Percentiles rank a stretch among this genome's conserved stretches.
phyloP scores from a whole-genome alignment of 2,797 vertebrate species.

The Gallinago solitaria region DNA sequence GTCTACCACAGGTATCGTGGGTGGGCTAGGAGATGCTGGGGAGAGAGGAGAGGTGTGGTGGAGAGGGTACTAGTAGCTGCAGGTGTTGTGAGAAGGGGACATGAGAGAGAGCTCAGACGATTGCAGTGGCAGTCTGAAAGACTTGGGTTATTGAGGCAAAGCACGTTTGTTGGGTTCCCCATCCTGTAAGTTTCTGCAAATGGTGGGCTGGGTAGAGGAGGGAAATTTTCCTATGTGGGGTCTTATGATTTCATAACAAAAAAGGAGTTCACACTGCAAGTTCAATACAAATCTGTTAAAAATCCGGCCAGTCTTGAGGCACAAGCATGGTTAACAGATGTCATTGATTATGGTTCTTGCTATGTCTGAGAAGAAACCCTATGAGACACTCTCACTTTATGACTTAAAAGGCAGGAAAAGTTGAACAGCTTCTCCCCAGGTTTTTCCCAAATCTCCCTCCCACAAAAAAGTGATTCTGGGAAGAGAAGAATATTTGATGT shows the following conservation, averaged over 20 bases:
- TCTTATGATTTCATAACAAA: not conserved
- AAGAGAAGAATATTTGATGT: not conserved
- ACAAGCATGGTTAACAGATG: not conserved
- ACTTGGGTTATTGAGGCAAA: not conserved
- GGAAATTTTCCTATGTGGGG: not conserved
- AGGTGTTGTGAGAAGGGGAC: not conserved
- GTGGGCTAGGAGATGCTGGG: not conserved
- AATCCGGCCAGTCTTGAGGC: not conserved
- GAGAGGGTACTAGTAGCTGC: not conserved
- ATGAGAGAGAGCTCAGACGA: not conserved
- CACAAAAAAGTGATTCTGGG: not conserved
- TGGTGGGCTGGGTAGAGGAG: not conserved
- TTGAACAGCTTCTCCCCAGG: not conserved
- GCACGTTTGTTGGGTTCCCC: accelerated
- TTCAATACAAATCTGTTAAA: not conserved
- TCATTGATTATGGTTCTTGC: not conserved
- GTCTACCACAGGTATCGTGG: accelerated
- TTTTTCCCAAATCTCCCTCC: not conserved
- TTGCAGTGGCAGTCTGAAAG: not conserved
- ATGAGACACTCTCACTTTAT: not conserved
- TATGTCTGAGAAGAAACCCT: not conserved
- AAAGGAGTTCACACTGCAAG: not conserved
- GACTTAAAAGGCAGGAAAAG: not conserved
- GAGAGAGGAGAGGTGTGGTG: not conserved
- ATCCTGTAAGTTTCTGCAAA: not conserved